Evolutionary conservation across 2,888 invertebrate species (phyloP).

Genomic region (Ganaspis brasiliensis): DNA sequence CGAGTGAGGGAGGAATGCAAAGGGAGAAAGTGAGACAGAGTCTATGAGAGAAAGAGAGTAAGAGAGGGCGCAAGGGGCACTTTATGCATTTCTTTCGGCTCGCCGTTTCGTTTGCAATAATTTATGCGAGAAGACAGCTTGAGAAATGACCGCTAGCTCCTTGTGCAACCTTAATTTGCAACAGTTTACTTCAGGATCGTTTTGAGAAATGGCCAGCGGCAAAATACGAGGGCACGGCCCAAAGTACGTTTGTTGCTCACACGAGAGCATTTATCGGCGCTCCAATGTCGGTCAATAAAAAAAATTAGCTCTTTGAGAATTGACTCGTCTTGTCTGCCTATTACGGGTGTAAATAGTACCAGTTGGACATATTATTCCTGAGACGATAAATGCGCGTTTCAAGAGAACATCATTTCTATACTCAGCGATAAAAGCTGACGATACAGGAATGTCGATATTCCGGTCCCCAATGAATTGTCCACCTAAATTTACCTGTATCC

Average conservation of each 20-base stretch:
- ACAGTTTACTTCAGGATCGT: slow-evolving; percentile 76
- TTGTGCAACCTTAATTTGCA: slow-evolving; percentile 79
- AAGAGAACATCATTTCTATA: slow-evolving; percentile 27
- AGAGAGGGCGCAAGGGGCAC: slow-evolving; percentile 61
- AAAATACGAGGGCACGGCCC: slow-evolving; percentile 67
- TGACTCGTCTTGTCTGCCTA: slow-evolving; percentile 54
- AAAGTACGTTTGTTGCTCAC: slow-evolving; percentile 62
- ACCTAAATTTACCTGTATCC: slow-evolving; percentile 25
- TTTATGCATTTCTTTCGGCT: slow-evolving; percentile 77
- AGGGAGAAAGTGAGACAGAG: slow-evolving; percentile 51
- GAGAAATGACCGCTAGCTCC: slow-evolving; percentile 78
- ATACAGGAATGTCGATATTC: slow-evolving; percentile 38
- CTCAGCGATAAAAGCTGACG: slow-evolving; percentile 15
- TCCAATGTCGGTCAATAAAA: slow-evolving; percentile 62
- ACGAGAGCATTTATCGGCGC: slow-evolving; percentile 71
- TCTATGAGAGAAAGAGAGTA: slow-evolving; percentile 42
- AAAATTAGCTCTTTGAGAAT: slow-evolving; percentile 55
- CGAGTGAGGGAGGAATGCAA: slow-evolving; percentile 27
- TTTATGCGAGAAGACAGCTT: slow-evolving; percentile 78
- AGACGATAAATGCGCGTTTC: slow-evolving; percentile 13
- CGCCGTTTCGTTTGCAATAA: slow-evolving; percentile 78
- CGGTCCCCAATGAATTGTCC: slow-evolving; percentile 42
- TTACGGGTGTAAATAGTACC: slow-evolving; percentile 1
- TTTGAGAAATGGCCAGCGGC: slow-evolving; percentile 75
- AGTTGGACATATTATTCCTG: not conserved